These are phyloP conservation scores for Xiphydria camelus DNA, from an alignment of 2,888 invertebrate genomes.

Conservation along the genomic window DNA sequence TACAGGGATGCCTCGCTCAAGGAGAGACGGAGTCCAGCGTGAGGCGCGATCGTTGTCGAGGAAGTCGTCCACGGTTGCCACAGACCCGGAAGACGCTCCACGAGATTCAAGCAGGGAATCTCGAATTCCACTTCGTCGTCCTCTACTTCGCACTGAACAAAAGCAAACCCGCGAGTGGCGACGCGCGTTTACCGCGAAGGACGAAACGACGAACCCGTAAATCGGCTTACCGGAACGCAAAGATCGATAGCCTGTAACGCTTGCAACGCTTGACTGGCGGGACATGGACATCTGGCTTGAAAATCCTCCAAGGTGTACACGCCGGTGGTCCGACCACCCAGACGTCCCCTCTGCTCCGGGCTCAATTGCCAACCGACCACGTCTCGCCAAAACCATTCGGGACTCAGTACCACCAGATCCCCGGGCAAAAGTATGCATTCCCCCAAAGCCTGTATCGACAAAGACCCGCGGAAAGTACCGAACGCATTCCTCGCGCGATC, in stretches of 20 bases:
- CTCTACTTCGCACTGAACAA: constrained; percentile 67
- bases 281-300: constrained; percentile 71
- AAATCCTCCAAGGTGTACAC: constrained; percentile 75
- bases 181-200: too few species aligned
- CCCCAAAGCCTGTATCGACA: constrained; percentile 61
- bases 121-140: constrained; percentile 73
- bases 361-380: constrained; percentile 70
- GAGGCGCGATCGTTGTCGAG: constrained; percentile 59
- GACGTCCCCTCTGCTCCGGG: constrained; percentile 58
- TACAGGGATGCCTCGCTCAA: constrained; percentile 64
- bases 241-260: constrained; percentile 72
- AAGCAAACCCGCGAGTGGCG: neutral
- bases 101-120: constrained; percentile 72
- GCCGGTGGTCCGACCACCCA: constrained; percentile 66
- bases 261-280: constrained; percentile 69
- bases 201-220: too few species aligned
- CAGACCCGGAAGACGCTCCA: constrained; percentile 68
- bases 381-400: constrained; percentile 70
- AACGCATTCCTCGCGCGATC: neutral
- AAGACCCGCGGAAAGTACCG: neutral
- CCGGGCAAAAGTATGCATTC: constrained; percentile 60
- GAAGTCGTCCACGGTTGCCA: constrained; percentile 67
- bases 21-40: constrained; percentile 67
- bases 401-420: constrained; percentile 68
- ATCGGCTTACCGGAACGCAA: constrained; percentile 65